These are phyloP conservation scores for Listronotus oregonensis DNA, from an alignment of 1,140 invertebrate genomes.

Conservation along the genomic window DNA sequence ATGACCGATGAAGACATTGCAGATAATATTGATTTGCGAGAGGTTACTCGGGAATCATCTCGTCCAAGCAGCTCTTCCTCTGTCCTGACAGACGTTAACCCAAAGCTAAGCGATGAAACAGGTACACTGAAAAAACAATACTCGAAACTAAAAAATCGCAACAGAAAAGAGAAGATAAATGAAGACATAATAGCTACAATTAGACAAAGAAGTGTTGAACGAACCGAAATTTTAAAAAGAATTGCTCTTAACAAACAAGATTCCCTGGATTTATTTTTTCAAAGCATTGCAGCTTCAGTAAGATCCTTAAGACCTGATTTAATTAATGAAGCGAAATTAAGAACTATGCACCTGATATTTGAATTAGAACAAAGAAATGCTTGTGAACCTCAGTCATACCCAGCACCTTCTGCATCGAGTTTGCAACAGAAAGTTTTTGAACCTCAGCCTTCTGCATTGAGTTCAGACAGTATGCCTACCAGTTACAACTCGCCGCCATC, in stretches of 20 bases:
- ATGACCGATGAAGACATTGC: constrained; percentile 9
- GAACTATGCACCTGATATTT: constrained; percentile 8
- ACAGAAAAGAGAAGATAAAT: constrained; percentile 5
- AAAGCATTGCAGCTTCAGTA: constrained; percentile 12
- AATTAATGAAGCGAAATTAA: constrained; percentile 8
- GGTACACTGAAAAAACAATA: constrained; percentile 2
- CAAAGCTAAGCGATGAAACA: not conserved
- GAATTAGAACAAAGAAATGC: constrained; percentile 8
- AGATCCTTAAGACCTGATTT: constrained; percentile 3
- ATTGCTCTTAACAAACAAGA: constrained; percentile 8
- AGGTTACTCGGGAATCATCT: constrained; percentile 5
- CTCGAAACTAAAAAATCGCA: constrained; percentile 7
- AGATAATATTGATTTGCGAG: constrained; percentile 4
- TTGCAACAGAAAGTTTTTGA: too few relatives aligned
- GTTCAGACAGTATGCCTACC: not conserved
- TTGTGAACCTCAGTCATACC: not conserved
- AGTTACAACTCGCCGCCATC: not conserved
- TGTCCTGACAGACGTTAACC: constrained; percentile 1
- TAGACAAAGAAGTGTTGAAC: constrained; percentile 8
- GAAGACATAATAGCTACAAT: constrained; percentile 5
- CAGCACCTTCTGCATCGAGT: constrained; percentile 2
- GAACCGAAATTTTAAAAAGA: constrained; percentile 11
- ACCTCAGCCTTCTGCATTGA: not conserved
- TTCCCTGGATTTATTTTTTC: constrained; percentile 8
- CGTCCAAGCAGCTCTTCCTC: not conserved